phyloP scores from a whole-genome alignment of 2,888 invertebrate species.

The Crepidodera aurea region DNA sequence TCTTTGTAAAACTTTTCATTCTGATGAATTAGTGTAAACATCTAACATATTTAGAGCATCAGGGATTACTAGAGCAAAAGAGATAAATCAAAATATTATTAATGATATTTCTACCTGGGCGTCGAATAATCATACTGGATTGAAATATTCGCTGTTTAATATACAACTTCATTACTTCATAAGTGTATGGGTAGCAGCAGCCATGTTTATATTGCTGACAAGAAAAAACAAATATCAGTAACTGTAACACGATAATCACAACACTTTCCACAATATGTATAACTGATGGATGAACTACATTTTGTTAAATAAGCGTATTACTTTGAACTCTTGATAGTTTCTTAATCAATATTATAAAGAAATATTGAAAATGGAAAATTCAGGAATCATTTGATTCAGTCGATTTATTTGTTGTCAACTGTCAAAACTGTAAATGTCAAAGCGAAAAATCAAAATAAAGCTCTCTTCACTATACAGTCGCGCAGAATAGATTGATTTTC shows the following conservation, averaged over 20 bases:
- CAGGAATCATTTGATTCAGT: conserved; percentile 7
- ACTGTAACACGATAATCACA: conserved; percentile 18
- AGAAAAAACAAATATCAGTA: conserved; percentile 43
- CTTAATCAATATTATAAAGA: conserved; percentile 14
- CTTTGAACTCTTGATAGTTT: conserved; percentile 4
- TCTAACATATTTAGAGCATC: neutral
- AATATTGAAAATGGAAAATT: conserved; percentile 14
- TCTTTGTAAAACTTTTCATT: neutral
- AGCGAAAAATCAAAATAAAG: neutral
- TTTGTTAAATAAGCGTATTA: conserved; percentile 8
- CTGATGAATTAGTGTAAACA: neutral
- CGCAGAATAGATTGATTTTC: no score
- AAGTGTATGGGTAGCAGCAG: conserved; percentile 54
- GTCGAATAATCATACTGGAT: conserved; percentile 54
- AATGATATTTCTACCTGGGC: conserved; percentile 55
- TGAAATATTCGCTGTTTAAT: conserved; percentile 33
- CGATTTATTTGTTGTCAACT: conserved; percentile 24
- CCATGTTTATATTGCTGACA: conserved; percentile 58
- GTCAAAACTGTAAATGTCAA: conserved; percentile 10
- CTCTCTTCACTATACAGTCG: neutral
- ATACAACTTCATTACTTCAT: conserved; percentile 45
- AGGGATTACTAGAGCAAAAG: neutral
- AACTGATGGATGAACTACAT: conserved; percentile 19
- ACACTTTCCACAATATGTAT: conserved; percentile 5
- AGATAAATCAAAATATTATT: neutral